phyloP scores from a whole-genome alignment of 2,888 invertebrate genomes.

The Callyntrura guangdongensis region DNA sequence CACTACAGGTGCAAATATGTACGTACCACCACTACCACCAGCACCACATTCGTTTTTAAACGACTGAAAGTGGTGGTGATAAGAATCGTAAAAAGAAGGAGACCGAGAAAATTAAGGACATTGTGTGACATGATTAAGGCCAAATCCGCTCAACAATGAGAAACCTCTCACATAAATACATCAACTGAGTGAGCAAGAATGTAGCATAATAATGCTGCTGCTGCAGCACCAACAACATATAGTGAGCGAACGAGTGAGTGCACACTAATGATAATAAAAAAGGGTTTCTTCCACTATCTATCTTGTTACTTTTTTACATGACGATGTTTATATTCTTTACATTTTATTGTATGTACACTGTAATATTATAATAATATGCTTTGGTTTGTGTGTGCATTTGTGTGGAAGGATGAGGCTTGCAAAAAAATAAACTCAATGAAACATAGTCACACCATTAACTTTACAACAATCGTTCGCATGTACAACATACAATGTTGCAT shows the following conservation, averaged over 20 bases:
- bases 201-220: constrained; percentile 24
- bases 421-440: constrained; percentile 33
- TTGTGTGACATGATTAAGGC: constrained; percentile 81
- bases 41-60: constrained; percentile 52
- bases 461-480: not conserved
- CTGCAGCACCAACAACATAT: not conserved
- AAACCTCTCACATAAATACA: constrained; percentile 81
- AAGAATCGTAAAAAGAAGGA: constrained; percentile 80
- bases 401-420: constrained; percentile 51
- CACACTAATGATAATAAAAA: constrained; percentile 64
- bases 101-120: constrained; percentile 81
- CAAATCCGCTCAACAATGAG: constrained; percentile 80
- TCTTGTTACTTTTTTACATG: constrained; percentile 41
- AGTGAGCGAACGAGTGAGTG: constrained; percentile 5
- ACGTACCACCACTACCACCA: not conserved
- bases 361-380: not conserved
- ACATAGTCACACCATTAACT: constrained; percentile 38
- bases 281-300: constrained; percentile 61
- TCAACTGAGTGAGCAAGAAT: constrained; percentile 69
- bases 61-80: constrained; percentile 73
- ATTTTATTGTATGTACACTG: constrained; percentile 7
- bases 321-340: not conserved
- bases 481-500: constrained; percentile 29
- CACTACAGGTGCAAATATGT: not conserved
- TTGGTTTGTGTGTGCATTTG: constrained; percentile 22